Percentiles rank a stretch among this genome's conserved stretches.
phyloP scores from a whole-genome alignment of 64 coral and sea anemone genomes.

The Actinia tenebrosa region DNA sequence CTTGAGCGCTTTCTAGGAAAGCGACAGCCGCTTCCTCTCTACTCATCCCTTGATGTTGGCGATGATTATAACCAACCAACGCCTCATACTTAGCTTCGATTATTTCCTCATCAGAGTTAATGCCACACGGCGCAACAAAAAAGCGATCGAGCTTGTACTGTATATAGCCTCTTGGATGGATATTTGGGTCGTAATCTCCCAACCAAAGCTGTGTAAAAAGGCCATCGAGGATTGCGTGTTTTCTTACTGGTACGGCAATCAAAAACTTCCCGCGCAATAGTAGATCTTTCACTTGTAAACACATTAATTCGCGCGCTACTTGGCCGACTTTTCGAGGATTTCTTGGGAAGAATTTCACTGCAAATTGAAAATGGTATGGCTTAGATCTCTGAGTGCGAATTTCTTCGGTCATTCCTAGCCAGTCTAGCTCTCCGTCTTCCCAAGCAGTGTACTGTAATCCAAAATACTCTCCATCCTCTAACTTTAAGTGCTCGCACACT shows the following conservation, averaged over 20 bases:
- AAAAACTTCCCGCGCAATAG: constrained; percentile 77
- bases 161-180: constrained; percentile 78
- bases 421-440: constrained; percentile 82
- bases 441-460: constrained; percentile 77
- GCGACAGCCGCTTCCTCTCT: constrained; percentile 51
- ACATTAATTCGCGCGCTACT: constrained; percentile 52
- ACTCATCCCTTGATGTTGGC: constrained; percentile 58
- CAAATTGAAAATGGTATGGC: constrained; percentile 92
- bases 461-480: constrained; percentile 51
- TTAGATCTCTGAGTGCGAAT: constrained; percentile 64
- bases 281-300: constrained; percentile 85
- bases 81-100: constrained; percentile 72
- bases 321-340: constrained; percentile 29
- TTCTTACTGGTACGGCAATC: constrained; percentile 37
- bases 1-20: constrained; percentile 61
- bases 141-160: constrained; percentile 78
- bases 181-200: constrained; percentile 71
- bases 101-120: constrained; percentile 72
- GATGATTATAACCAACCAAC: constrained; percentile 65
- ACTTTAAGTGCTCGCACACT: constrained; percentile 51
- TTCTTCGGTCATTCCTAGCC: constrained; percentile 55
- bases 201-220: constrained; percentile 78
- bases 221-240: constrained; percentile 70
- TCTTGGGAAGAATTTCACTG: constrained; percentile 76
- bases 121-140: constrained; percentile 78